Evolutionary conservation across 2,888 invertebrate genomes (phyloP).

Genomic region (Mellilla xanthometata): DNA sequence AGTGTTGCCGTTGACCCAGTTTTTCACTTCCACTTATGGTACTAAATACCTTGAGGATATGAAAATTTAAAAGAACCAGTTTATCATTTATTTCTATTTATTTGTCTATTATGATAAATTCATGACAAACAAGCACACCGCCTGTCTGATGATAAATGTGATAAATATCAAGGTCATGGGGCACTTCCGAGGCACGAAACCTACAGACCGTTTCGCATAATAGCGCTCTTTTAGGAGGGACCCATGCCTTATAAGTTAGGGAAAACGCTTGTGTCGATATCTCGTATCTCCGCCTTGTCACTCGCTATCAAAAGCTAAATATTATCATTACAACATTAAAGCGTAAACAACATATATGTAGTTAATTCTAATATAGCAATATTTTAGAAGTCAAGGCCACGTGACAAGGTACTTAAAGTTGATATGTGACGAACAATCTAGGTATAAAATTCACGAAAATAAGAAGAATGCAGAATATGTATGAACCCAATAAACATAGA

Average conservation of each 20-base stretch:
- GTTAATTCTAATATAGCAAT: conserved; percentile 6
- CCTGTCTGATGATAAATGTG: conserved; percentile 22
- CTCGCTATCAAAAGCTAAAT: too few species aligned
- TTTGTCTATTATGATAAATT: conserved; percentile 17
- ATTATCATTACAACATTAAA: too few species aligned
- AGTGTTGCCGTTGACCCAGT: too few species aligned
- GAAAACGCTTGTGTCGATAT: not conserved
- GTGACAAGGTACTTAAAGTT: conserved; percentile 9
- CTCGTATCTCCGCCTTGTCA: not conserved
- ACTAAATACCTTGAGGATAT: not conserved
- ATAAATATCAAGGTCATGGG: conserved; percentile 22
- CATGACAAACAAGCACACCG: conserved; percentile 22
- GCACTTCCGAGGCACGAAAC: conserved; percentile 20
- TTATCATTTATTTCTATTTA: conserved; percentile 14
- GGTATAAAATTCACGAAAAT: too few species aligned
- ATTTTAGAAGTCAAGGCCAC: conserved; percentile 18
- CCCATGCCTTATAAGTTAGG: not conserved
- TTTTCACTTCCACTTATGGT: too few species aligned
- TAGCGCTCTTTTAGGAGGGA: conserved; percentile 2
- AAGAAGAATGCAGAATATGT: conserved; percentile 3
- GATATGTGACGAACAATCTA: conserved; percentile 14
- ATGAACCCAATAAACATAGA: not conserved
- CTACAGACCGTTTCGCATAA: conserved; percentile 5
- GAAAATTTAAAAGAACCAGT: conserved; percentile 2
- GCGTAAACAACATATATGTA: too few species aligned